These are phyloP conservation scores for Erinaceus europaeus DNA, from an alignment of 2,113 vertebrate species.

Conservation along the genomic window DNA sequence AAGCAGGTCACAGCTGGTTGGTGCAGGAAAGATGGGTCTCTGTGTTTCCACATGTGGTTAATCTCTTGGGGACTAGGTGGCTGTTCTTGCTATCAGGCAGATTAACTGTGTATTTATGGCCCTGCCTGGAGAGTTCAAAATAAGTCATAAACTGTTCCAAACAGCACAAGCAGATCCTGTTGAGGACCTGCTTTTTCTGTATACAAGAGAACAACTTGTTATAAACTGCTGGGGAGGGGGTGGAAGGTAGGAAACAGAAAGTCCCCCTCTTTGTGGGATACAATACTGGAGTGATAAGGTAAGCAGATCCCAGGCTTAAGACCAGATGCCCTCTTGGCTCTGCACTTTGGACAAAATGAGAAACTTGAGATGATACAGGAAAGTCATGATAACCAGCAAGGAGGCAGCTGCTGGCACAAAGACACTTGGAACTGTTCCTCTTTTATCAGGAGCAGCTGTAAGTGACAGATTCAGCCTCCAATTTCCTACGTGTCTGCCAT, in stretches of 20 bases:
- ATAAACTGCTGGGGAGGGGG: slow-evolving; percentile 58
- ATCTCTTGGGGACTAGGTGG: slow-evolving; percentile 47
- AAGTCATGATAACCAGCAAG: slow-evolving; percentile 71
- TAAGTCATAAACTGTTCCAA: slow-evolving; percentile 76
- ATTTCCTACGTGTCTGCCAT: slow-evolving; percentile 72
- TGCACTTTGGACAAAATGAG: slow-evolving; percentile 78
- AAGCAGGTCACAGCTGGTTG: neutral
- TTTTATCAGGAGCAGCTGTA: slow-evolving; percentile 85
- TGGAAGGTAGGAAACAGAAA: neutral
- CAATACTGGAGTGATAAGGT: slow-evolving; percentile 68
- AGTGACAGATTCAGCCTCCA: slow-evolving; percentile 80
- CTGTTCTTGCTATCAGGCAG: slow-evolving; percentile 40
- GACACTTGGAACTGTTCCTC: slow-evolving; percentile 77
- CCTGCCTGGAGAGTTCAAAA: slow-evolving; percentile 49
- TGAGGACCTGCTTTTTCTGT: slow-evolving; percentile 71
- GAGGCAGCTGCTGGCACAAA: slow-evolving; percentile 78
- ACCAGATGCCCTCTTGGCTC: slow-evolving; percentile 76
- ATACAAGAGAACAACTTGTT: slow-evolving; percentile 68
- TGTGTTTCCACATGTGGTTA: slow-evolving; percentile 42
- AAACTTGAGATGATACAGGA: slow-evolving; percentile 73
- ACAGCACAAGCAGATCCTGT: slow-evolving; percentile 58
- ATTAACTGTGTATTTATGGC: slow-evolving; percentile 68
- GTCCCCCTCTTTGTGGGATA: slow-evolving; percentile 52
- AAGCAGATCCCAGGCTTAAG: slow-evolving; percentile 64
- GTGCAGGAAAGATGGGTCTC: slow-evolving; percentile 31